phyloP scores from a whole-genome alignment of 2,113 vertebrate species.

The Platycercus adscitus region DNA sequence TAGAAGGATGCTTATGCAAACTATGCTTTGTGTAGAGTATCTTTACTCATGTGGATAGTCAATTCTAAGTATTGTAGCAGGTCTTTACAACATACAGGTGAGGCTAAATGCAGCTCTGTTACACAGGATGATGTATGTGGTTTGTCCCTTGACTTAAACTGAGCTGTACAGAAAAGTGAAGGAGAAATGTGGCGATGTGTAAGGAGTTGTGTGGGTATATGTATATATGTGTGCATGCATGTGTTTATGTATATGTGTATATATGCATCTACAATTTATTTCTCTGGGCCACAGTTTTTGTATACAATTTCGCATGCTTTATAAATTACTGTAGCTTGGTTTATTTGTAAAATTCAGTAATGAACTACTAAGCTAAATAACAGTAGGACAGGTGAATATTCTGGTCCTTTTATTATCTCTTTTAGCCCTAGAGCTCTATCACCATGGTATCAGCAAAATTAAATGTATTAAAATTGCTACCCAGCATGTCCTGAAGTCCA shows the following conservation, averaged over 20 bases:
- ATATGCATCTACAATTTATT: not conserved
- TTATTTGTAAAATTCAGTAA: not conserved
- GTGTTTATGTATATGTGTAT: not conserved
- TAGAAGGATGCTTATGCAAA: not conserved
- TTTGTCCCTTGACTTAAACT: not conserved
- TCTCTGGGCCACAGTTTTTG: not conserved
- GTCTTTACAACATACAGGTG: not conserved
- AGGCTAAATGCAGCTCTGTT: not conserved
- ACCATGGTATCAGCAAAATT: not conserved
- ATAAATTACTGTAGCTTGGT: not conserved
- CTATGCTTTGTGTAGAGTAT: not conserved
- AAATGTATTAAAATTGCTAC: not conserved
- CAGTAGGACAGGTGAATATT: not conserved
- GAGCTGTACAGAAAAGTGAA: not conserved
- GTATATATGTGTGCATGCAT: rapidly evolving
- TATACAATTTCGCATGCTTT: not conserved
- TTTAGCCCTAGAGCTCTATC: not conserved
- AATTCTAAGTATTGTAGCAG: not conserved
- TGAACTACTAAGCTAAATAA: not conserved
- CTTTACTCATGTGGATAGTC: not conserved
- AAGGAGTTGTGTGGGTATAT: not conserved
- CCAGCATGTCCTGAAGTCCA: not conserved
- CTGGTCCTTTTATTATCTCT: not conserved
- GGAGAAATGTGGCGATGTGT: not conserved
- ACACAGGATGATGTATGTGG: not conserved